A percentile compares a stretch with the other conserved stretches of the same genome.
phyloP scores from a whole-genome alignment of 2,113 vertebrate species.

The Cottus gobio region DNA sequence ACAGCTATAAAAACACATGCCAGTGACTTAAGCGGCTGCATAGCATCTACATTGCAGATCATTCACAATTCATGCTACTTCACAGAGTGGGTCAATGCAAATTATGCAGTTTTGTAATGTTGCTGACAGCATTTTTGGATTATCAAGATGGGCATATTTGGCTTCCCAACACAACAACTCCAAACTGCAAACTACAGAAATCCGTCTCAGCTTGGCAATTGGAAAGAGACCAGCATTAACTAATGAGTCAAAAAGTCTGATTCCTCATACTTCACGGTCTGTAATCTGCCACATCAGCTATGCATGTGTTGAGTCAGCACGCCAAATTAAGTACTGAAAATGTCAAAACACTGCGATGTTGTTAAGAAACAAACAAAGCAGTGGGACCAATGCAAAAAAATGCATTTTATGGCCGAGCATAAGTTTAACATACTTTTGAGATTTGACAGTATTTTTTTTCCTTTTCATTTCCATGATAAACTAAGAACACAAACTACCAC shows the following conservation, averaged over 20 bases:
- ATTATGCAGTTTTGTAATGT: constrained; percentile 23
- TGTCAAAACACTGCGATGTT: constrained; percentile 5
- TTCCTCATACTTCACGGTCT: constrained; percentile 17
- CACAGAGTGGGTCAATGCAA: constrained; percentile 14
- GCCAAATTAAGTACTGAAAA: constrained; percentile 21
- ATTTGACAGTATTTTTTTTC: constrained; percentile 1
- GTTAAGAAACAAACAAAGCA: constrained; percentile 8
- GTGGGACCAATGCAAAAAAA: neutral
- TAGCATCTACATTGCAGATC: neutral
- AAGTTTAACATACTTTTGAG: neutral
- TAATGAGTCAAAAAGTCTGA: constrained; percentile 36
- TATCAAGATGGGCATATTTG: constrained; percentile 27
- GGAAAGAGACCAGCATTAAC: constrained; percentile 5
- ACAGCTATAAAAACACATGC: neutral
- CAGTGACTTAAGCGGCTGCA: neutral
- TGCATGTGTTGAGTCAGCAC: constrained; percentile 30
- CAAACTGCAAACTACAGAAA: constrained; percentile 1
- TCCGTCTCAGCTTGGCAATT: constrained; percentile 14
- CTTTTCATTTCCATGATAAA: neutral
- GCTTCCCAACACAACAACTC: constrained; percentile 13
- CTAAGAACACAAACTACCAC: neutral
- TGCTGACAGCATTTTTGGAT: constrained; percentile 27
- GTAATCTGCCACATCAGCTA: constrained; percentile 36
- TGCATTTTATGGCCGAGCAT: neutral
- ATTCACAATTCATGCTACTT: neutral